Evolutionary conservation across 1,140 invertebrate species (phyloP), one percentile per base, ranked within the genome.

Genomic region (Drosophila quadrilineata): DNA sequence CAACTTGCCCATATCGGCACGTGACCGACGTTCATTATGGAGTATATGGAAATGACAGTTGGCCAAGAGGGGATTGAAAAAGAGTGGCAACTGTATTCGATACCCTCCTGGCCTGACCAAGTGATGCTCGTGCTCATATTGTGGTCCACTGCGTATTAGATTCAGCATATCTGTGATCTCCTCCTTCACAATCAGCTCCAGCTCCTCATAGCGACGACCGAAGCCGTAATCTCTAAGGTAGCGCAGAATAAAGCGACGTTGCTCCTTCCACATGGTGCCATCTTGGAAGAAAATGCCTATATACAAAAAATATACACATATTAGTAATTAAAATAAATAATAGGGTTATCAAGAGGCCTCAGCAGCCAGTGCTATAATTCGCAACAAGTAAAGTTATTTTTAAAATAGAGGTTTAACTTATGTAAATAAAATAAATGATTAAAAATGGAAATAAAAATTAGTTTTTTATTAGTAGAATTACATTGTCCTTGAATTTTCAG

Each of bases 151-250:
- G 1, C 90, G 89, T 6, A 92, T 88, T 24, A 93, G 87, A 45
- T 93, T 90, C 0, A 94, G 66, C 64, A 94, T 90, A 56, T 91
- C 88, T 3, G 85, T 87, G 4, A 93, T 85, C 75, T 94, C 92
- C 35, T 91, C 90, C 19, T 90, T 73, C 0, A 92, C 85, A 0
- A 91, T 79, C 0, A 71, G 48, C 57, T 94, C 93, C 46, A 93
- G 84, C 36, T 87, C 88, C 0, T 89, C 76, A 9, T 91, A 91
- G 8, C 93, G 92, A 6, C 93, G 91, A 0, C 95, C 95, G 53
- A 95, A 94, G 2, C 95, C 95, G 71, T 92, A 93, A 65, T 95
- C 93, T n/a, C 94, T 88, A 68, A 96, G 90, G 52, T 94, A 92
- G 1, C 93, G 90, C 3, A 96, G 87, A 0, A 93, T 91, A 63